A percentile compares a stretch with the other conserved stretches of the same genome.
These are phyloP conservation scores for Hipposideros armiger DNA, from an alignment of 2,113 vertebrate species.

Conservation along the genomic window DNA sequence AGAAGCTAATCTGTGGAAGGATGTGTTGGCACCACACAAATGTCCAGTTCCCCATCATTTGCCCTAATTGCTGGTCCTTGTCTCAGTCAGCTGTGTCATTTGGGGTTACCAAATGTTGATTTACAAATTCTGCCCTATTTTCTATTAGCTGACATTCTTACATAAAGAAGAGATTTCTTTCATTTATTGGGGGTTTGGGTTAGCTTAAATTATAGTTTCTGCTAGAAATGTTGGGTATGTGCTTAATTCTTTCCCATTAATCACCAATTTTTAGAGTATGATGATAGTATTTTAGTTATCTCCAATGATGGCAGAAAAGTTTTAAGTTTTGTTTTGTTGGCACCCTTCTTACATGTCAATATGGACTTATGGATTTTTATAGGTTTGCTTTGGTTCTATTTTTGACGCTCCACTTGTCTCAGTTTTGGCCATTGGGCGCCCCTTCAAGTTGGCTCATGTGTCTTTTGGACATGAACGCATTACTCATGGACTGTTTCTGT, in stretches of 20 bases:
- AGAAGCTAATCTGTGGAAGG: background rate
- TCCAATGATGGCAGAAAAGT: no score
- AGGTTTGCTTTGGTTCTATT: background rate
- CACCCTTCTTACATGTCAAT: background rate
- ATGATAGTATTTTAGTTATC: background rate
- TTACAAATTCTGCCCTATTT: background rate
- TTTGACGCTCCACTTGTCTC: background rate
- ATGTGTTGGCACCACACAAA: background rate
- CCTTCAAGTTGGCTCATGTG: fast-evolving
- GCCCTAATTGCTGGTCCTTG: background rate
- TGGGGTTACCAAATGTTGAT: background rate
- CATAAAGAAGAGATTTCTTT: background rate
- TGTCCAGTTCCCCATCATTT: background rate
- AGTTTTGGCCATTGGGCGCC: fast-evolving
- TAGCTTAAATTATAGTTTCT: background rate
- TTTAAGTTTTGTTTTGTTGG: background rate
- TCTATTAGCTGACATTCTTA: background rate
- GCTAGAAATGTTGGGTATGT: background rate
- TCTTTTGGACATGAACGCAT: background rate
- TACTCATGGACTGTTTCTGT: background rate
- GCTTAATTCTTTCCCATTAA: background rate
- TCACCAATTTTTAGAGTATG: background rate
- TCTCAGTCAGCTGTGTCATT: background rate
- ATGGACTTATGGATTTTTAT: background rate
- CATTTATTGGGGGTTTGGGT: background rate